Base-by-base conservation (phyloP, 2,797 vertebrate genomes). In the Phoxinus dragarum region DNA sequence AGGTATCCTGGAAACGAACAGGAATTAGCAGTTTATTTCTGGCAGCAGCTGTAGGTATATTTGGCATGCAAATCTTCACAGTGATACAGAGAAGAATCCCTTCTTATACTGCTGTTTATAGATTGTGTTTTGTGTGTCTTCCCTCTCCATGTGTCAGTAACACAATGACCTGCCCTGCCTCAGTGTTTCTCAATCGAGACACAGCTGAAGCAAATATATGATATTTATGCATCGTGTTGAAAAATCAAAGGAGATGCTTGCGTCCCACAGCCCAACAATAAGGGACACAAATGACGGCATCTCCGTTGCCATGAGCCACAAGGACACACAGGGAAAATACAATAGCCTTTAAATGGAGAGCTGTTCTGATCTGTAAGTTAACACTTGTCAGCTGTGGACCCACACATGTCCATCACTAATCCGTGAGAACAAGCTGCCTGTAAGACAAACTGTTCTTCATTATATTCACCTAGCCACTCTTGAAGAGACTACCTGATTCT, bases 191-290 rank as follows among this genome's bases (percentile, higher is more conserved):
- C 21, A 78, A 16, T 78, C n/a, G 21, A 71, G 17, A 66, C 61
- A 69, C 27, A 76, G 38, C 64, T 74, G 68, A 79, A 64, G 75
- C 14, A 38, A 68, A 82, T 59, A 34, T 23, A 34, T 34, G 72
- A 40, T 69, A 73, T 56, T 47, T 76, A 72, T 59, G 66, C 78
- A 36, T 72, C 78, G 42, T 80, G 61, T 23, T 84, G n/a, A 64
- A 52, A 49, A 34, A 64, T 47, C 56, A 84, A 61, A 74, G 69
- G 40, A 34, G 54, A 84, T 66, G 27, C 49, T 77, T 66, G 34
- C 0, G n/a, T 79, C 16, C 56, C 54, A 59, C 21, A 59, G 75
- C 36, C 7, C 16, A 77, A 77, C 54, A 61, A 42, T 77, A 61
- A 77, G 54, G 4, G 23, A 77, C 17, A 23, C 47, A 66, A 27